phyloP scores from a whole-genome alignment of 2,113 vertebrate species.

The Halcyon senegalensis region DNA sequence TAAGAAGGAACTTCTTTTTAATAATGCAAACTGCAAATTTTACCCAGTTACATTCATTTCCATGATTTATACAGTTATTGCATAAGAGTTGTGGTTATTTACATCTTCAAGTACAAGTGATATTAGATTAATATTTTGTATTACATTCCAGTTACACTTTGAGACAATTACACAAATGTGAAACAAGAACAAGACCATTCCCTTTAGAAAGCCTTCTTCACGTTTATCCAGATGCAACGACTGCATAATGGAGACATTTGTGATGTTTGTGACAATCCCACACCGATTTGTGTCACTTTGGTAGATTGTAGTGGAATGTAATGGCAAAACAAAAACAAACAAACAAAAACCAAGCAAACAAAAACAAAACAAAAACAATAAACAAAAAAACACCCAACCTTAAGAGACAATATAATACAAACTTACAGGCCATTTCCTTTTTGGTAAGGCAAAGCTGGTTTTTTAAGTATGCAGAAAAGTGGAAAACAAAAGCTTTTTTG shows the following conservation, averaged over 20 bases:
- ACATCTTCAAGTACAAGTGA: conserved; percentile 6
- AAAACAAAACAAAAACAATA: not conserved
- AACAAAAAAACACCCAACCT: fast-evolving
- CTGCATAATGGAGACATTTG: not conserved
- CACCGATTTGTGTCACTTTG: not conserved
- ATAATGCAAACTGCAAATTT: not conserved
- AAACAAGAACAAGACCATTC: not conserved
- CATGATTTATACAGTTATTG: conserved; percentile 3
- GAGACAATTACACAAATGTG: not conserved
- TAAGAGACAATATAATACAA: not conserved
- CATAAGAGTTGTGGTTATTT: not conserved
- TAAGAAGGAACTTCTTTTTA: not conserved
- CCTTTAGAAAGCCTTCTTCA: not conserved
- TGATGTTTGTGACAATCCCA: not conserved
- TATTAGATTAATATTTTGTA: not conserved
- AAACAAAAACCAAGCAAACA: too few relatives aligned
- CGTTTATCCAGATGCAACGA: not conserved
- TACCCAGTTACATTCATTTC: not conserved
- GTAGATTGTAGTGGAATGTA: not conserved
- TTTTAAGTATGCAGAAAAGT: not conserved
- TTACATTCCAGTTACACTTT: not conserved
- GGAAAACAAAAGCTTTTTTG: not conserved
- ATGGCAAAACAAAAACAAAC: not conserved
- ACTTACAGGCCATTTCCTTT: not conserved
- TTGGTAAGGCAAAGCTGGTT: not conserved